These are phyloP conservation scores for Oxygymnocypris stewartii DNA, from an alignment of 2,113 vertebrate species.

Conservation along the genomic window DNA sequence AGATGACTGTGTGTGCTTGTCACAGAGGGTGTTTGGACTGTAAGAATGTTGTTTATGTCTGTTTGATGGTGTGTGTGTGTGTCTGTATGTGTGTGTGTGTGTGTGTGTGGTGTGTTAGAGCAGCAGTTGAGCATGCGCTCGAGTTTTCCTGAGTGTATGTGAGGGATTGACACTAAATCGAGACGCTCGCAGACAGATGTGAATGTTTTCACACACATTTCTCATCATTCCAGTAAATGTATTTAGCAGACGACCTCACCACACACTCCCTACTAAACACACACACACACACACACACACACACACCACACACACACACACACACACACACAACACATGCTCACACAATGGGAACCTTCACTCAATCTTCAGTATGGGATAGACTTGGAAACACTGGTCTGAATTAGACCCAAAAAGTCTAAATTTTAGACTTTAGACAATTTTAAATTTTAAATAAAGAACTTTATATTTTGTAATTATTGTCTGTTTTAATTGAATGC, in stretches of 20 bases:
- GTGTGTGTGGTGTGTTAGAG: constrained; percentile 1
- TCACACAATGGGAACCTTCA: background rate
- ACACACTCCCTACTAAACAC: background rate
- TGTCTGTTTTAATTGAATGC: too few species aligned
- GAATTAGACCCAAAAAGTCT: background rate
- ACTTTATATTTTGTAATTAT: too few species aligned
- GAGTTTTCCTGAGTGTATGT: background rate
- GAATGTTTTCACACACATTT: constrained; percentile 58
- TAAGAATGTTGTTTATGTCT: constrained; percentile 3
- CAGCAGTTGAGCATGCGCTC: background rate
- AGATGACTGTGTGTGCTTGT: constrained; percentile 1
- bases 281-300: constrained; percentile 22
- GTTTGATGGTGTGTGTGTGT: constrained; percentile 1
- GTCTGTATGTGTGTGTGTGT: too few species aligned
- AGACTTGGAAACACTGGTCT: background rate
- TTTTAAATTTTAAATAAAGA: too few species aligned
- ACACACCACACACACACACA: too few species aligned
- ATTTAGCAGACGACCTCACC: constrained; percentile 35
- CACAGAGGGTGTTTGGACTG: background rate
- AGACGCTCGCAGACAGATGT: constrained; percentile 43
- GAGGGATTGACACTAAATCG: background rate
- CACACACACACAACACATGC: too few species aligned
- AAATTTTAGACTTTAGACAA: too few species aligned
- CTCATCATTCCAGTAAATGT: constrained; percentile 65
- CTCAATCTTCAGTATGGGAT: background rate